These are phyloP conservation scores for Calephelis perditalis DNA, from an alignment of 2,888 invertebrate species.

Conservation along the genomic window DNA sequence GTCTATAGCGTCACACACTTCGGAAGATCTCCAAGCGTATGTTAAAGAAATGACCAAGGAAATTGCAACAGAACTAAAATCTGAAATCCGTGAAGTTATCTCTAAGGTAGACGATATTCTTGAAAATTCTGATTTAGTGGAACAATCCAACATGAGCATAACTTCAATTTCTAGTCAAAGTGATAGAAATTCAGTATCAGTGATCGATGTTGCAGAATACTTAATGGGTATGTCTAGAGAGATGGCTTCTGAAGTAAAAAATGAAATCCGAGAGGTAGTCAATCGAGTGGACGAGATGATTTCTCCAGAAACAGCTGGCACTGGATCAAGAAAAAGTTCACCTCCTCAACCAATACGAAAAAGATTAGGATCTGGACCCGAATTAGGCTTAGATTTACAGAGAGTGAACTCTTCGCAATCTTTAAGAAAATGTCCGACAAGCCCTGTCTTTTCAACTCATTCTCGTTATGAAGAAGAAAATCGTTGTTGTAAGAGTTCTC, in stretches of 20 bases:
- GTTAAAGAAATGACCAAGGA: constrained; percentile 88
- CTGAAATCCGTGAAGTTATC: constrained; percentile 88
- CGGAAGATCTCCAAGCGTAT: constrained; percentile 85
- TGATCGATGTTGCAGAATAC: constrained; percentile 87
- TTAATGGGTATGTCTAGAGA: constrained; percentile 87
- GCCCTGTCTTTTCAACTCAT: constrained; percentile 59
- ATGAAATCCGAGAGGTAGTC: constrained; percentile 85
- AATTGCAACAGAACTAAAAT: constrained; percentile 88
- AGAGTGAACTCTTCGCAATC: constrained; percentile 39
- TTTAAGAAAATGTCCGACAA: constrained; percentile 67
- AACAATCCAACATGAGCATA: constrained; percentile 69
- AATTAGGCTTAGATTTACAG: constrained; percentile 60
- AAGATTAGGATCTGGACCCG: constrained; percentile 65
- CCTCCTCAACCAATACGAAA: constrained; percentile 63
- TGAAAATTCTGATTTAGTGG: constrained; percentile 81
- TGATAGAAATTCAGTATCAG: constrained; percentile 83
- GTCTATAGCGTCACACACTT: constrained; percentile 72
- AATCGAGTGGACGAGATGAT: constrained; percentile 85
- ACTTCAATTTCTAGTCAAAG: constrained; percentile 79
- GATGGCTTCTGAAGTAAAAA: constrained; percentile 88
- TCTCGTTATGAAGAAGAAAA: constrained; percentile 53
- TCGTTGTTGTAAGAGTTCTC: constrained; percentile 48
- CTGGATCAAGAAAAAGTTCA: constrained; percentile 59
- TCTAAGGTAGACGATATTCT: constrained; percentile 88
- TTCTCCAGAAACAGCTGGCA: constrained; percentile 64